Evolutionary conservation across 2,797 vertebrate species (phyloP), one percentile per base, ranked within the genome.

Genomic region (Tolypeutes matacus): DNA sequence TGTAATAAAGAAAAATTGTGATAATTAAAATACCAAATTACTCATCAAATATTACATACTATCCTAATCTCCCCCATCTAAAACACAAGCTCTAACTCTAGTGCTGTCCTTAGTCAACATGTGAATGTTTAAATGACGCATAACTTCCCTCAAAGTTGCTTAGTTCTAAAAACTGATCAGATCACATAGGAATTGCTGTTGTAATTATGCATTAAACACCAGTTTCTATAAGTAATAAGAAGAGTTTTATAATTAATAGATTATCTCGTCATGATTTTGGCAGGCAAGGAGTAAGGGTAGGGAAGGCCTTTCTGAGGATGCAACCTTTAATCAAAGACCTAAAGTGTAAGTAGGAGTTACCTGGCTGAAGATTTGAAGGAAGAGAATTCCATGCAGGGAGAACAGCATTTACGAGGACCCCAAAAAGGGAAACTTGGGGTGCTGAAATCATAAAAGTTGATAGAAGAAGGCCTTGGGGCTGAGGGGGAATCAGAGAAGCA

Each of bases 191-290:
- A 67, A 58, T 64, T 51, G 34, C 69, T 31, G 11, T 46, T 85
- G 49, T 82, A 20, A 82, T 84, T 85, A 49, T 65, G 76, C 49
- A 86, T 67, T 91, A 77, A 88, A 91, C 6, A 62, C 17, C 46
- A 90, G 31, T 92, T 90, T 51, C 51, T 75, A 49, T 21, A 84
- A 84, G 53, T 75, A 70, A 75, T 85, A 13, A 76, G 75, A 67
- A 7, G 51, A 25, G 27, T 11, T 4, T 80, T 78, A 27, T 82
- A 81, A 34, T 0, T n/a, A 51, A 58, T 17, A 73, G 7, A 67
- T 73, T 93, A 11, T 92, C 9, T 49, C 34, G 21, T n/a, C 36
- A 15, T 36, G 64, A 60, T 34, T 93, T 60, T 36, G 84, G 14
- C 46, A 89, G 39, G 42, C n/a, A 70, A 20, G 9, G n/a, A 17